These are phyloP conservation scores for Uria lomvia DNA, from an alignment of 2,113 vertebrate species.

Conservation along the genomic window DNA sequence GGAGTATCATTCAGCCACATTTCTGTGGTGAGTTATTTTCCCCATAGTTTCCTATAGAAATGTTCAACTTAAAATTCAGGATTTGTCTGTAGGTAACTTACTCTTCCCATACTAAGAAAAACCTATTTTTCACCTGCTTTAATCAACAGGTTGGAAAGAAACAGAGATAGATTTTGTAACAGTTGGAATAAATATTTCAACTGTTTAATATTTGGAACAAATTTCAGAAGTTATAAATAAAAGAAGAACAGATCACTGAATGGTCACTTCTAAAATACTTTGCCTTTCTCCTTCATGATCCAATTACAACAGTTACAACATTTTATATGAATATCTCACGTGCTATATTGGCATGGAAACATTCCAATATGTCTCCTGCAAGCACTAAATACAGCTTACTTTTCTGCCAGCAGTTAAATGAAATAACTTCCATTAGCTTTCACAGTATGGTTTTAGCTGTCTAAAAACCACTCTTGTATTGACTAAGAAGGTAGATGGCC, in stretches of 20 bases:
- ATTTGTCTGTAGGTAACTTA: neutral
- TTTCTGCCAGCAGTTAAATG: neutral
- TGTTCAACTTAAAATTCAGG: neutral
- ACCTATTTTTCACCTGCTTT: neutral
- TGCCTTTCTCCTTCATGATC: neutral
- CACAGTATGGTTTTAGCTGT: neutral
- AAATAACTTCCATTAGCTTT: neutral
- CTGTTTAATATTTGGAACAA: neutral
- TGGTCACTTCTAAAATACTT: neutral
- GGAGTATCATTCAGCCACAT: neutral
- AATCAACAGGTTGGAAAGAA: neutral
- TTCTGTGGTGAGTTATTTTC: neutral
- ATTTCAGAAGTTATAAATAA: neutral
- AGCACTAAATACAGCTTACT: neutral
- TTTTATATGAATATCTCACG: neutral
- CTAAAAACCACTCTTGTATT: neutral
- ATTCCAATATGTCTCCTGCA: neutral
- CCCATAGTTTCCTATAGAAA: neutral
- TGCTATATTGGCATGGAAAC: neutral
- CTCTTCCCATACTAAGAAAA: neutral
- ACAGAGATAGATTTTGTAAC: neutral
- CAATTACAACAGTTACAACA: neutral
- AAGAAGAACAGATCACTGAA: neutral
- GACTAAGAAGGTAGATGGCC: neutral
- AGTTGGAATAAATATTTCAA: neutral